Base-by-base conservation (phyloP, 1,140 invertebrate genomes). In the Neodiprion virginianus region DNA sequence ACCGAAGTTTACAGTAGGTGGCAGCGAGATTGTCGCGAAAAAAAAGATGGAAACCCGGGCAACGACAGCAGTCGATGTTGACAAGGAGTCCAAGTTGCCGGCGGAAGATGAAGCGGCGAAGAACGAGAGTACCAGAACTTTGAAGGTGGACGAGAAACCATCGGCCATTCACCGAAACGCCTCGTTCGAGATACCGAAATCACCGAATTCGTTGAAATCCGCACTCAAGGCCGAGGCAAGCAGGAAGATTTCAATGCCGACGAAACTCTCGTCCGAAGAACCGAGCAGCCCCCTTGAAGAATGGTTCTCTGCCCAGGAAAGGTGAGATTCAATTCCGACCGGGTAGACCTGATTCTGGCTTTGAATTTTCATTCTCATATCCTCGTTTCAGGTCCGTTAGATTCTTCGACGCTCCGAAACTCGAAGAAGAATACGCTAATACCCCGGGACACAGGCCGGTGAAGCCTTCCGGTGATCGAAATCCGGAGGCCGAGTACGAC, bases 181-280 rank as follows among this genome's bases (percentile, higher is more conserved):
- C 23, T 48, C 70, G n/a, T 48, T 71, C 48, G 48, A 71, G 12
- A 48, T 49, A 14, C 70, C 48, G 21, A 71, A 71, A 48, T 71
- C 70, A 40, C 21, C 40, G 48, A 49, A 12, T 8, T 14, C 68
- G 28, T 21, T 71, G 40, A 71, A 71, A 28, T 49, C 70, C 21
- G 70, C 40, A 74, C 78, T 79, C 74, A 78, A 75, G 72, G 75
- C 78, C 74, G 77, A 75, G 74, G 75, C 73, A 68, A 71, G 74
- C 65, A 74, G 77, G 73, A 79, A 79, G 79, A 82, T 79, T 73
- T 82, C 82, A 47, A 84, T 80, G 73, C 82, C 82, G 49, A 74
- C 81, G 73, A 82, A 81, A 72, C 21, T 69, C 10, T 75, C 67
- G 48, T 76, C 75, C 75, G 75, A 77, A 75, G 47, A 71, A 49